Percentiles rank a stretch among this genome's conserved stretches.
phyloP scores from a whole-genome alignment of 2,113 vertebrate species.

The Synchiropus splendidus region DNA sequence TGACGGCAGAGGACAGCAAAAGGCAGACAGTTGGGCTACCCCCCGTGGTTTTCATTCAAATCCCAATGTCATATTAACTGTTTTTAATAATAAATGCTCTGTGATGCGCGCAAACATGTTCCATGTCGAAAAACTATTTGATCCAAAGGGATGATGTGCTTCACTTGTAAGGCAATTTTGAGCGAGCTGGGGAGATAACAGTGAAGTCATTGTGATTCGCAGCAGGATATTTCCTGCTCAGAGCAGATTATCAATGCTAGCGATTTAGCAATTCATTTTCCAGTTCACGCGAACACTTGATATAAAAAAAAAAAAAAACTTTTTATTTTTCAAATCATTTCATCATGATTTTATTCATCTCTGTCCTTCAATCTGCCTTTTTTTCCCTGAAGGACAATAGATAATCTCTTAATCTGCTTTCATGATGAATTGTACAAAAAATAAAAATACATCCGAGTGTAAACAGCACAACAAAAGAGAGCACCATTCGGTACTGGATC shows the following conservation, averaged over 20 bases:
- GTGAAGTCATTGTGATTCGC: constrained; percentile 40
- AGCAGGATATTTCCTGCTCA: constrained; percentile 34
- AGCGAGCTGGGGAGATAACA: constrained; percentile 34
- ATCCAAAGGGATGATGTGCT: constrained; percentile 40
- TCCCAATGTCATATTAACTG: constrained; percentile 23
- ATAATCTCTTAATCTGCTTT: constrained; percentile 68
- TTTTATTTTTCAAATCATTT: too few relatives aligned
- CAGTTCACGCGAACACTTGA: background rate
- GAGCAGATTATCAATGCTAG: constrained; percentile 29
- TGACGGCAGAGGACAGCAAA: constrained; percentile 1
- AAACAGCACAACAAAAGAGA: too few relatives aligned
- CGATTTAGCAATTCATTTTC: constrained; percentile 32
- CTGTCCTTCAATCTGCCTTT: constrained; percentile 5
- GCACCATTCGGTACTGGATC: too few relatives aligned
- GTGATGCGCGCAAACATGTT: constrained; percentile 19
- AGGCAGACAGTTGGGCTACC: constrained; percentile 11
- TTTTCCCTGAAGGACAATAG: constrained; percentile 25
- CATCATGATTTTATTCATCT: too few relatives aligned
- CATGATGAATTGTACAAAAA: constrained; percentile 28
- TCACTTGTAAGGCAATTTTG: constrained; percentile 17
- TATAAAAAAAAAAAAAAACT: too few relatives aligned
- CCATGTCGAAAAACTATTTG: constrained; percentile 23
- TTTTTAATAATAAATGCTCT: constrained; percentile 20
- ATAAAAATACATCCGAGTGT: too few relatives aligned
- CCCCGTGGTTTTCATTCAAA: constrained; percentile 36